Evolutionary conservation across 2,113 vertebrate genomes (phyloP).

Genomic region (Cichladusa arquata): DNA sequence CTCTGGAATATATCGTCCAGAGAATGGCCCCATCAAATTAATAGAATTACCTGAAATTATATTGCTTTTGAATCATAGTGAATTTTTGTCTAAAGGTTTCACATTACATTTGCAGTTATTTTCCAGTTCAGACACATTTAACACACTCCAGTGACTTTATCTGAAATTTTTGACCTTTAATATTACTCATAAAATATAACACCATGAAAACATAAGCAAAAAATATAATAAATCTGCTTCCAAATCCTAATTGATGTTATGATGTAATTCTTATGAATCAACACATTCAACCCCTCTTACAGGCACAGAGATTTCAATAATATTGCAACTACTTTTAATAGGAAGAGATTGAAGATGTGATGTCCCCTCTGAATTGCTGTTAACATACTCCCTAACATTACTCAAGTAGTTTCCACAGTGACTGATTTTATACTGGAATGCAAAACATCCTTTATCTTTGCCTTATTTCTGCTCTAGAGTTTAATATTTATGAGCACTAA

Average conservation of each 20-base stretch:
- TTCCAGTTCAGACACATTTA: not conserved
- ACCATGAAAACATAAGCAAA: not conserved
- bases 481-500: not conserved
- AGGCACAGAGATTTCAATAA: not conserved
- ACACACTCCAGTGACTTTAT: not conserved
- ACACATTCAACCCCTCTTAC: not conserved
- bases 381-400: not conserved
- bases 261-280: not conserved
- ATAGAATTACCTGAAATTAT: not conserved
- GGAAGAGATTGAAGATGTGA: not conserved
- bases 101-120: not conserved
- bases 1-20: not conserved
- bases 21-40: not conserved
- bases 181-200: not conserved
- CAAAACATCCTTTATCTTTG: not conserved
- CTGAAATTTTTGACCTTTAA: not conserved
- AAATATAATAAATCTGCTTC: not conserved
- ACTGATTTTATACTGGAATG: not conserved
- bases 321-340: not conserved
- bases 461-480: not conserved
- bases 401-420: constrained; percentile 1
- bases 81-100: not conserved
- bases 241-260: not conserved
- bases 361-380: not conserved
- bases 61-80: not conserved